Conservation (phyloP, 1,140 invertebrate species). For the Tetranychus urticae region DNA sequence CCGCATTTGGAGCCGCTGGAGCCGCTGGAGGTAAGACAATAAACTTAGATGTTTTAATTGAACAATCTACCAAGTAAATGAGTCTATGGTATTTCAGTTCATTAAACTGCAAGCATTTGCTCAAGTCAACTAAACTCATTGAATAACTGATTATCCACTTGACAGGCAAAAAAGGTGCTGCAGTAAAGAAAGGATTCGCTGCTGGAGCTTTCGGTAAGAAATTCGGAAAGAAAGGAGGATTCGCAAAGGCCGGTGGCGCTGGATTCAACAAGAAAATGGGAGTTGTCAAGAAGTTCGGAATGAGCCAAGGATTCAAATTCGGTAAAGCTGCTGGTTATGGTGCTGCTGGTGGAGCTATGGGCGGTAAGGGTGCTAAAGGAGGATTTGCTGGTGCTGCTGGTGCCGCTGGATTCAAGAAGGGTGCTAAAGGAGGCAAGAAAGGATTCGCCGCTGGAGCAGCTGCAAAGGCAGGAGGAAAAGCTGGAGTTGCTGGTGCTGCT, state of each 20-base stretch:
- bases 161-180: no score
- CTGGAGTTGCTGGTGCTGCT: background rate
- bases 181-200: no score
- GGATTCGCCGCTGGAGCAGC: constrained; percentile 4
- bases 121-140: no score
- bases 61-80: background rate
- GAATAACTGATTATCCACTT: no score
- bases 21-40: background rate
- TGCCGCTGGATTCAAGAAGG: background rate
- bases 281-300: no score
- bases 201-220: no score
- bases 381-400: background rate
- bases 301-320: no score
- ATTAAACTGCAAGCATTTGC: background rate
- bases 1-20: background rate
- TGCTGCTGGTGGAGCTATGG: no score
- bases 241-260: no score
- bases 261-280: no score
- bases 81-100: background rate
- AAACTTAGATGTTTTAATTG: background rate
- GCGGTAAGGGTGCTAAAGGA: background rate
- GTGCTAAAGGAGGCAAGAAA: background rate
- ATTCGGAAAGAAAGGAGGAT: no score
- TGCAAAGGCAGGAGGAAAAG: background rate
- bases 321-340: no score